Percentiles rank a stretch among this genome's conserved stretches.
phyloP scores from a whole-genome alignment of 2,888 invertebrate genomes.

The Nymphalis urticae region DNA sequence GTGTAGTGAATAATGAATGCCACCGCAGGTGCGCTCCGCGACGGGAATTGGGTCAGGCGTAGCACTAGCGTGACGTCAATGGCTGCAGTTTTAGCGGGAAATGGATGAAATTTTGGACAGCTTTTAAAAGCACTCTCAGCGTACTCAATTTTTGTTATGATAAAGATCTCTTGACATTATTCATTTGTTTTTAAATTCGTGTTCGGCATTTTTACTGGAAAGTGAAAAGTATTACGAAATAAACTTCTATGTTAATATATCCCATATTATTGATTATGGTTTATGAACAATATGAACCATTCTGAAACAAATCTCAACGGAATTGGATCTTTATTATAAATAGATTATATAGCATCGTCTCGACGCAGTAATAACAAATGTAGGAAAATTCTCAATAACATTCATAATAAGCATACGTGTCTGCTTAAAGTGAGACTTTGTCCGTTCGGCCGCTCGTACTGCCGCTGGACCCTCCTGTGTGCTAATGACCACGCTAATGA shows the following conservation, averaged over 20 bases:
- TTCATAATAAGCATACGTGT: too few species aligned
- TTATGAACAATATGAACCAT: too few species aligned
- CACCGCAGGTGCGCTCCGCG: conserved; percentile 17
- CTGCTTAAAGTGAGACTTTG: neutral
- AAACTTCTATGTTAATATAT: too few species aligned
- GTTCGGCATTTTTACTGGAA: too few species aligned
- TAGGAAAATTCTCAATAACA: too few species aligned
- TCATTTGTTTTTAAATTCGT: neutral
- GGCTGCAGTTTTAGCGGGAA: conserved; percentile 4
- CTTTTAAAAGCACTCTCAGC: conserved; percentile 6
- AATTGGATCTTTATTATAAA: too few species aligned
- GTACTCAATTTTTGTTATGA: neutral
- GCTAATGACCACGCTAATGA: conserved; percentile 33
- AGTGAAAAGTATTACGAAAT: too few species aligned
- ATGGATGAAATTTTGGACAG: conserved; percentile 8
- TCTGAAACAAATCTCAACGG: too few species aligned
- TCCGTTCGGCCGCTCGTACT: neutral
- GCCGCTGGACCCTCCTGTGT: neutral
- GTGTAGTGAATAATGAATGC: conserved; percentile 23
- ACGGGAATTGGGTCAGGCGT: conserved; percentile 20
- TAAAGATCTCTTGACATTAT: neutral
- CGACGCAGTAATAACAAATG: too few species aligned
- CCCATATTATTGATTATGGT: too few species aligned
- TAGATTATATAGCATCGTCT: too few species aligned
- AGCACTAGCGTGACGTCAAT: neutral